These are phyloP conservation scores for Chaetura pelagica DNA, from an alignment of 2,113 vertebrate species.

Conservation along the genomic window DNA sequence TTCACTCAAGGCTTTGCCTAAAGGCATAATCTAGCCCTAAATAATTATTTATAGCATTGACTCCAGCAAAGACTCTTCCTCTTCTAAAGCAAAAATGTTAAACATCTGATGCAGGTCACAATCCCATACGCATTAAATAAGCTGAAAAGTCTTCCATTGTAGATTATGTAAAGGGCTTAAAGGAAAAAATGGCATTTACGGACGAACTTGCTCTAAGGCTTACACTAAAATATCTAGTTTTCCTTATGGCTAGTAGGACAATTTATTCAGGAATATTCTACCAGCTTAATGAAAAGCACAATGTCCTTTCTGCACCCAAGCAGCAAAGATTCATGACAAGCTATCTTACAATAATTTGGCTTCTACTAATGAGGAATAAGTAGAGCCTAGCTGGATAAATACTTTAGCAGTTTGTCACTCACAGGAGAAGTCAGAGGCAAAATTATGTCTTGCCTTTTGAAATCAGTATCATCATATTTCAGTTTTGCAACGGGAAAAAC, in stretches of 20 bases:
- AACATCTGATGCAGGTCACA: background rate
- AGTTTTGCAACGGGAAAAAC: background rate
- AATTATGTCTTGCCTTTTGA: background rate
- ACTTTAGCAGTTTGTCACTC: background rate
- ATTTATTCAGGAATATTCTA: background rate
- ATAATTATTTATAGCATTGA: background rate
- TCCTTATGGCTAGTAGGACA: background rate
- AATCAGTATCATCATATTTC: background rate
- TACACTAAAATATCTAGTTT: background rate
- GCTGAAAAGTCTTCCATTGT: background rate
- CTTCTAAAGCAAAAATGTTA: background rate
- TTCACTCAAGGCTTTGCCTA: conserved; percentile 3
- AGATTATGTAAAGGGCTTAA: background rate
- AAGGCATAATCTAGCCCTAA: background rate
- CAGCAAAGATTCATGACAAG: background rate
- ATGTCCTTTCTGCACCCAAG: background rate
- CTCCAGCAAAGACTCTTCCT: background rate
- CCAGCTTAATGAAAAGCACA: background rate
- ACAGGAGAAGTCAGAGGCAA: background rate
- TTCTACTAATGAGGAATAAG: background rate
- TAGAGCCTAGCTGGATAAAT: background rate
- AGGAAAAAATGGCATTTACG: background rate
- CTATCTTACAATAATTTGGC: background rate
- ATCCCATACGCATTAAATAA: background rate
- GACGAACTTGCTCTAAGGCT: background rate